These are phyloP conservation scores for Callionymus lyra DNA, from an alignment of 2,113 vertebrate genomes.

Conservation along the genomic window DNA sequence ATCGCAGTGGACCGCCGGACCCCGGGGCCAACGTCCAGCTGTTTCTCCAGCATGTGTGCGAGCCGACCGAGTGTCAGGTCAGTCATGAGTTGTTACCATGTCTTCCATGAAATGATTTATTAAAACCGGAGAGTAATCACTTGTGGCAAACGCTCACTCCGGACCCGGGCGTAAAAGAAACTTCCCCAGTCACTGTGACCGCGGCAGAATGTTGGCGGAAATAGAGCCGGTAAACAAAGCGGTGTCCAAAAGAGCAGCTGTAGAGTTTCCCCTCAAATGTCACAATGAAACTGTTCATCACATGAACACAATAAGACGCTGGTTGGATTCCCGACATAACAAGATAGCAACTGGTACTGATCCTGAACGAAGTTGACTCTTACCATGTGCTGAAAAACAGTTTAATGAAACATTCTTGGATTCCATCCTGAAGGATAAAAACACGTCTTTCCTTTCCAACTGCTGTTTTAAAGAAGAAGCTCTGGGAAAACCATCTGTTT, in stretches of 20 bases:
- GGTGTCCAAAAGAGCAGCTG: conserved; percentile 10
- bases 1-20: conserved; percentile 28
- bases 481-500: no score
- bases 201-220: conserved; percentile 35
- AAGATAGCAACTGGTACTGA: no score
- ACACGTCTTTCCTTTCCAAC: no score
- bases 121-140: conserved; percentile 16
- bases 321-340: no score
- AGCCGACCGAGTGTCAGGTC: conserved; percentile 31
- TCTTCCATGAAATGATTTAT: conserved; percentile 29
- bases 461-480: no score
- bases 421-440: no score
- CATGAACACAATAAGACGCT: no score
- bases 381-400: no score
- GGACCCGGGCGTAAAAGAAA: conserved; percentile 34
- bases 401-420: no score
- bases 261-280: conserved; percentile 27
- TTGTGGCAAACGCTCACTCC: conserved; percentile 18
- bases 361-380: no score
- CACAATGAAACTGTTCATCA: no score
- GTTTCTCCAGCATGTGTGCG: conserved; percentile 29
- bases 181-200: conserved; percentile 54
- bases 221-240: conserved; percentile 40
- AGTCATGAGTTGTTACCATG: conserved; percentile 37
- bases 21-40: conserved; percentile 29